Evolutionary conservation across 2,113 vertebrate species (phyloP).

Genomic region (Grus americana): DNA sequence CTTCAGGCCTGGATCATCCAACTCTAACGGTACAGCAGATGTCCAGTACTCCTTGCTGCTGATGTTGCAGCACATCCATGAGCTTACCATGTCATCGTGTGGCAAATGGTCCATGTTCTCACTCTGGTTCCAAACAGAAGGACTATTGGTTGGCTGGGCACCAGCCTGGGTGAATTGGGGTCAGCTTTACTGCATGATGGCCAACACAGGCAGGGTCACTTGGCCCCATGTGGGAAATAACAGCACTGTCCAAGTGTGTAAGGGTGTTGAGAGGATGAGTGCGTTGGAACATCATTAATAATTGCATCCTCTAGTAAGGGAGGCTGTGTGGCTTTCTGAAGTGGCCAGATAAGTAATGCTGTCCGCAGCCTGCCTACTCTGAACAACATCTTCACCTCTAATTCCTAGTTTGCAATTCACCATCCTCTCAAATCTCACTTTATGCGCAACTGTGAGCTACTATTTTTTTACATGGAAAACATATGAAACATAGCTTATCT

Average conservation of each 20-base stretch:
- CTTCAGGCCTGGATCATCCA: background rate
- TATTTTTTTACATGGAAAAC: background rate
- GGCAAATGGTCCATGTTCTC: background rate
- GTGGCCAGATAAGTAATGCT: no score
- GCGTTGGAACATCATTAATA: background rate
- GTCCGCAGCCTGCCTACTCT: background rate
- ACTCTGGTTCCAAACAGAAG: background rate
- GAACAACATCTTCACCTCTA: background rate
- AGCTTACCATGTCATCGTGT: rapidly evolving
- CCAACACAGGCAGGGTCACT: background rate
- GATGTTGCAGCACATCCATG: background rate
- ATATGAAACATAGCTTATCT: background rate
- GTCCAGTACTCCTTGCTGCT: background rate
- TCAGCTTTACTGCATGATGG: background rate
- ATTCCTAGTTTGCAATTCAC: background rate
- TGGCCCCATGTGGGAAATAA: background rate
- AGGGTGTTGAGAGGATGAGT: background rate
- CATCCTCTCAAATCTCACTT: background rate
- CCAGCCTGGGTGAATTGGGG: background rate
- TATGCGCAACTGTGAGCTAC: background rate
- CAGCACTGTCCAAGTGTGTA: background rate
- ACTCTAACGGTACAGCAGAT: background rate
- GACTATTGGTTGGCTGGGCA: background rate
- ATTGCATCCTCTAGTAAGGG: background rate
- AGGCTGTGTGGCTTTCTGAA: background rate